Conservation (phyloP, 2,888 invertebrate species). For the Eugnorisma glareosa region DNA sequence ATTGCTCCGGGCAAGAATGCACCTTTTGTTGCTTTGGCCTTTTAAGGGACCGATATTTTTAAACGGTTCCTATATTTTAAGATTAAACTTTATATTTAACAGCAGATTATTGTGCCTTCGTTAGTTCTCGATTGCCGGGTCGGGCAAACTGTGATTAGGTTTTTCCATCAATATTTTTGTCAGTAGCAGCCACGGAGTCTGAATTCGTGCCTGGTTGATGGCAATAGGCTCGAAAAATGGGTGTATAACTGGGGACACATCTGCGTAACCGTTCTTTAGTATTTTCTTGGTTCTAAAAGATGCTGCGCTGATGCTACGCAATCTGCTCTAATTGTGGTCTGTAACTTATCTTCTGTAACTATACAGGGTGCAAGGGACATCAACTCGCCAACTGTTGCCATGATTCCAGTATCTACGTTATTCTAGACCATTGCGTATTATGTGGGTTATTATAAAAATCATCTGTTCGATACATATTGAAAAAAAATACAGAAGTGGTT, state of each 20-base stretch:
- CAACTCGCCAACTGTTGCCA: background rate
- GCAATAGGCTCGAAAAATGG: background rate
- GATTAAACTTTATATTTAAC: background rate
- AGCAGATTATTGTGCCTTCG: background rate
- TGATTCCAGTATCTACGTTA: background rate
- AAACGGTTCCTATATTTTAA: background rate
- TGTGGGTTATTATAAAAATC: background rate
- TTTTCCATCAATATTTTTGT: background rate
- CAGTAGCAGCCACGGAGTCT: background rate
- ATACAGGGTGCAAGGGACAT: background rate
- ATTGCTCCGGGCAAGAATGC: slow-evolving; percentile 19
- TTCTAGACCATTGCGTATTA: background rate
- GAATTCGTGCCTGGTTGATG: background rate
- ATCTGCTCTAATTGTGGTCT: background rate
- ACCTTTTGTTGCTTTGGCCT: slow-evolving; percentile 11
- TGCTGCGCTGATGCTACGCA: background rate
- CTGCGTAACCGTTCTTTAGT: background rate
- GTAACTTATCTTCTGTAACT: background rate
- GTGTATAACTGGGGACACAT: background rate
- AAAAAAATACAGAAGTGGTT: background rate
- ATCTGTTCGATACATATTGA: background rate
- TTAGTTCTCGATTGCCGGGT: background rate
- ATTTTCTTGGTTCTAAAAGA: background rate
- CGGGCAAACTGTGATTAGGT: background rate
- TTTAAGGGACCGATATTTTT: slow-evolving; percentile 6